Conservation (phyloP, 23 tunicate genomes). For the Halocynthia roretzi region DNA sequence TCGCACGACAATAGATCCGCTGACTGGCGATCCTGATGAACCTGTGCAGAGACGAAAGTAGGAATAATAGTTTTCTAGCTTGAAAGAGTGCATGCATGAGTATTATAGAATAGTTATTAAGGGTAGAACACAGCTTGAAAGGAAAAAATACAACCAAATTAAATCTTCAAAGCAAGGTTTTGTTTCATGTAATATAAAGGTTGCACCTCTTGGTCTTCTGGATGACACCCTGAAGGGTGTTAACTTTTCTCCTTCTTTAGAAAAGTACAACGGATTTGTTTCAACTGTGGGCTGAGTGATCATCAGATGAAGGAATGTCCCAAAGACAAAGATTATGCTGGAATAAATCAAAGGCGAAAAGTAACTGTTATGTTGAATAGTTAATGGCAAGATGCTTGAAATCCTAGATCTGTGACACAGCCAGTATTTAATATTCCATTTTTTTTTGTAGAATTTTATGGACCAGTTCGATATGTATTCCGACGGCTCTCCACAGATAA, state of each 20-base stretch:
- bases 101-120: no score
- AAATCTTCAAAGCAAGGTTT: no score
- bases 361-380: constrained; percentile 4
- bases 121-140: no score
- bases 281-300: constrained; percentile 74
- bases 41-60: not conserved
- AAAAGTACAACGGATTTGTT: constrained; percentile 44
- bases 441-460: constrained; percentile 32
- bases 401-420: not conserved
- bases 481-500: constrained; percentile 39
- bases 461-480: constrained; percentile 14
- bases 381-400: not conserved
- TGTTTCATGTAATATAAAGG: no score
- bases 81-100: no score
- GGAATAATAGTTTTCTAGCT: not conserved
- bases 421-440: not conserved
- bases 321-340: constrained; percentile 28
- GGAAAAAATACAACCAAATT: no score
- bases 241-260: not conserved
- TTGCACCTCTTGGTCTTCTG: not conserved
- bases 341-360: constrained; percentile 47
- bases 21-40: constrained; percentile 14
- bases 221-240: not conserved
- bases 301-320: constrained; percentile 91
- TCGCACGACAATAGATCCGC: not conserved